Percentiles rank a stretch among this genome's conserved stretches.
phyloP scores from a whole-genome alignment of 2,888 invertebrate genomes.

The Macrosoma leucophasiata region DNA sequence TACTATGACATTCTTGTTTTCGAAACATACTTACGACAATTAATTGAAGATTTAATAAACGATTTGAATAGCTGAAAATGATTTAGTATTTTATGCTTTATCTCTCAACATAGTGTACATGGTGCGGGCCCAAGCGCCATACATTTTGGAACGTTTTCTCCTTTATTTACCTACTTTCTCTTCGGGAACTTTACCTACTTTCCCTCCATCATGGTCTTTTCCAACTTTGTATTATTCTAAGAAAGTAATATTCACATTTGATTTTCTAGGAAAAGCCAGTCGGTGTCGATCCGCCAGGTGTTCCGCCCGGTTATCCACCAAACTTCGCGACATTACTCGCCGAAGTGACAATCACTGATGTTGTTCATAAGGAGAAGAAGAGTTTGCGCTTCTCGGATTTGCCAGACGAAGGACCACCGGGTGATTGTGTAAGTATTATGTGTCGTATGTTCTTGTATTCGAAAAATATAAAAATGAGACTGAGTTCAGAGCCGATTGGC shows the following conservation, averaged over 20 bases:
- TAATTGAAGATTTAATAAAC: too few relatives aligned
- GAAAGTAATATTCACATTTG: background rate
- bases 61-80: too few relatives aligned
- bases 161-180: too few relatives aligned
- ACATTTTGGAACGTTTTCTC: too few relatives aligned
- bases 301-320: constrained; percentile 90
- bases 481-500: too few relatives aligned
- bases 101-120: too few relatives aligned
- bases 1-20: too few relatives aligned
- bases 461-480: background rate
- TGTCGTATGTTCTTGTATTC: background rate
- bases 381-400: constrained; percentile 79
- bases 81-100: too few relatives aligned
- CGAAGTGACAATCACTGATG: constrained; percentile 34
- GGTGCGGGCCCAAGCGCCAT: too few relatives aligned
- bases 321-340: constrained; percentile 77
- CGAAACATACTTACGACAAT: too few relatives aligned
- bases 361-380: constrained; percentile 55
- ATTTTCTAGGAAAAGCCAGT: constrained; percentile 51
- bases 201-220: too few relatives aligned
- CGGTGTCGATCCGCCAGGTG: constrained; percentile 84
- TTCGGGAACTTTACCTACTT: too few relatives aligned
- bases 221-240: background rate
- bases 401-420: constrained; percentile 68
- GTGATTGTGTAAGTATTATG: constrained; percentile 53